Evolutionary conservation across 2,888 invertebrate genomes (phyloP).

Genomic region (Eubasilissa splendida): DNA sequence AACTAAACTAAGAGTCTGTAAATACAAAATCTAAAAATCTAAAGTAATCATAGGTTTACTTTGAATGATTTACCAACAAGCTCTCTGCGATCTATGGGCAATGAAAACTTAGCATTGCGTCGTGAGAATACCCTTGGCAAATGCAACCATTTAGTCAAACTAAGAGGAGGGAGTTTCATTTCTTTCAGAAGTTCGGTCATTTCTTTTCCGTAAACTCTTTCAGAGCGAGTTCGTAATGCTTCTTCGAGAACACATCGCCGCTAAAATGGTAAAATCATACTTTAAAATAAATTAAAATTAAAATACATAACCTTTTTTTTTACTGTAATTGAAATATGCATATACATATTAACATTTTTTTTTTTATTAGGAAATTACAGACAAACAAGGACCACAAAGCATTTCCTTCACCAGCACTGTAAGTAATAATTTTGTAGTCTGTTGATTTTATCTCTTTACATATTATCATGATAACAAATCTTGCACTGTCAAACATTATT

Average conservation of each 20-base stretch:
- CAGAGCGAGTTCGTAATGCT: constrained; percentile 74
- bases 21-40: background rate
- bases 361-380: background rate
- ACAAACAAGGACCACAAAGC: background rate
- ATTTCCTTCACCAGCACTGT: too few species aligned
- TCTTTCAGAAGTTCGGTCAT: constrained; percentile 70
- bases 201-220: constrained; percentile 68
- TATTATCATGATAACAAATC: too few species aligned
- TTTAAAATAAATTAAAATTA: too few species aligned
- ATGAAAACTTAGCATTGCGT: constrained; percentile 81
- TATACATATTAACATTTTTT: too few species aligned
- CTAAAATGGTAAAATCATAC: constrained; percentile 63
- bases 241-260: constrained; percentile 79
- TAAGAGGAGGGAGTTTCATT: constrained; percentile 69
- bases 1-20: background rate
- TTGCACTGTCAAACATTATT: too few species aligned
- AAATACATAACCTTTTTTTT: too few species aligned
- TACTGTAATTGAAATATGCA: too few species aligned
- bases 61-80: constrained; percentile 27
- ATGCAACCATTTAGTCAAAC: constrained; percentile 76
- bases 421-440: too few species aligned
- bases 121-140: constrained; percentile 84
- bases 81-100: constrained; percentile 77
- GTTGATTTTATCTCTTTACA: too few species aligned
- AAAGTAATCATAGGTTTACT: background rate